Percentiles rank a stretch among this genome's conserved stretches.
Evolutionary conservation across 1,140 invertebrate genomes (phyloP).

Genomic region (Potamilus streckersoni): DNA sequence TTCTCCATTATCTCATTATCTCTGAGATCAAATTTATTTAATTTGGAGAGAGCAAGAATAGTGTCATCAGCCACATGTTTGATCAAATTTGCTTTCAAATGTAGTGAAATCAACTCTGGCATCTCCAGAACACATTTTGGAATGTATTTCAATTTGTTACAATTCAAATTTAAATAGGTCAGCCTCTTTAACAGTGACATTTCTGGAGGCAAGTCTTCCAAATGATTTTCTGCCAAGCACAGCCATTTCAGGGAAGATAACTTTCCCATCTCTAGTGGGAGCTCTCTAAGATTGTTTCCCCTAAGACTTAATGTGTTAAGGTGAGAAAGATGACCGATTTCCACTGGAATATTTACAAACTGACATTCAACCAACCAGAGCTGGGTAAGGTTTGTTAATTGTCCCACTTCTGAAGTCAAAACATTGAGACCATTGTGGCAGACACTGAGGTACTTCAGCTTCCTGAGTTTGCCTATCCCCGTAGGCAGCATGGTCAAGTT

Average conservation of each 20-base stretch:
- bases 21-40: conserved; percentile 59
- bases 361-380: conserved; percentile 60
- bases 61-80: conserved; percentile 49
- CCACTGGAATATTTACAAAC: conserved; percentile 48
- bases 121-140: conserved; percentile 53
- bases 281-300: conserved; percentile 43
- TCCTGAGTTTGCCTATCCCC: conserved; percentile 46
- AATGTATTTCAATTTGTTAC: conserved; percentile 50
- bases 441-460: conserved; percentile 55
- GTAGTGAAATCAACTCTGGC: conserved; percentile 41
- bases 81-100: conserved; percentile 52
- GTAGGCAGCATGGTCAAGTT: conserved; percentile 59
- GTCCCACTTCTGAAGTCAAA: conserved; percentile 52
- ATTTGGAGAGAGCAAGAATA: conserved; percentile 49
- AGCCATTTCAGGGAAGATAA: conserved; percentile 55
- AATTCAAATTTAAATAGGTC: conserved; percentile 57
- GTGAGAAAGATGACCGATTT: conserved; percentile 51
- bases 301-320: conserved; percentile 55
- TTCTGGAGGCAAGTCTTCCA: conserved; percentile 48
- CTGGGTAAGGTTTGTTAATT: conserved; percentile 43
- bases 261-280: conserved; percentile 51
- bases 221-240: conserved; percentile 56
- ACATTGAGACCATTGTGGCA: conserved; percentile 57
- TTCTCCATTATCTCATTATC: conserved; percentile 49
- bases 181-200: conserved; percentile 47